Evolutionary conservation across 2,113 vertebrate species (phyloP).

Genomic region (Poicephalus meyeri): DNA sequence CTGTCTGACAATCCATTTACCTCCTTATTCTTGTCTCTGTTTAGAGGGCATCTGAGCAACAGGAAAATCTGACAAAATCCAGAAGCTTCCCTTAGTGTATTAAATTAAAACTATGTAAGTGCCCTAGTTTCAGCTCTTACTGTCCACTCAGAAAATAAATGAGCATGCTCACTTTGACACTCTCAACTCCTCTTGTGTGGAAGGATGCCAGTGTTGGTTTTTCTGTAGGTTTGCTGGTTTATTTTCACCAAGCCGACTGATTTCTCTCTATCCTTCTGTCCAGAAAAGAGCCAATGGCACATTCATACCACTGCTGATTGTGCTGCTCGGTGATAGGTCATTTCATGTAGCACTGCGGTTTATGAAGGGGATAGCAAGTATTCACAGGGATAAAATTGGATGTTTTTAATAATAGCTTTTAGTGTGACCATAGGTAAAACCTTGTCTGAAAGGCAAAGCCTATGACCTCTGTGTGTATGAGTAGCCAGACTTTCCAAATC

Average conservation of each 20-base stretch:
- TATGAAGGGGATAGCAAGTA: neutral
- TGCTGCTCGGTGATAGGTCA: neutral
- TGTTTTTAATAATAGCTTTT: neutral
- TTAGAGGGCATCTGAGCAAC: neutral
- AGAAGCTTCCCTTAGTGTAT: neutral
- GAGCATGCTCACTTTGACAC: neutral
- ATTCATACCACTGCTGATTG: neutral
- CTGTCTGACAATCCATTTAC: neutral
- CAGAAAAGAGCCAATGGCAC: neutral
- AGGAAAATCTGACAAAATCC: conserved; percentile 2
- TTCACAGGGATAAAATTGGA: neutral
- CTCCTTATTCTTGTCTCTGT: neutral
- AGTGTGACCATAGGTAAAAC: neutral
- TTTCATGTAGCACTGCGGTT: neutral
- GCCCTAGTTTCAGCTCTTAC: neutral
- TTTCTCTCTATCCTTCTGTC: neutral
- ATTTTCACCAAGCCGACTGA: neutral
- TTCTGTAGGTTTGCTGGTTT: neutral
- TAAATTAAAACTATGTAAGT: neutral
- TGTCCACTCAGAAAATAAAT: neutral
- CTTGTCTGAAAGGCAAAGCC: neutral
- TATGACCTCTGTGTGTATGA: neutral
- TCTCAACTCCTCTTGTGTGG: neutral
- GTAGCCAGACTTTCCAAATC: neutral
- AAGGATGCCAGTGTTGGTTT: neutral